Evolutionary conservation across 2,113 vertebrate species (phyloP).

Genomic region (Daphoenositta chrysoptera): DNA sequence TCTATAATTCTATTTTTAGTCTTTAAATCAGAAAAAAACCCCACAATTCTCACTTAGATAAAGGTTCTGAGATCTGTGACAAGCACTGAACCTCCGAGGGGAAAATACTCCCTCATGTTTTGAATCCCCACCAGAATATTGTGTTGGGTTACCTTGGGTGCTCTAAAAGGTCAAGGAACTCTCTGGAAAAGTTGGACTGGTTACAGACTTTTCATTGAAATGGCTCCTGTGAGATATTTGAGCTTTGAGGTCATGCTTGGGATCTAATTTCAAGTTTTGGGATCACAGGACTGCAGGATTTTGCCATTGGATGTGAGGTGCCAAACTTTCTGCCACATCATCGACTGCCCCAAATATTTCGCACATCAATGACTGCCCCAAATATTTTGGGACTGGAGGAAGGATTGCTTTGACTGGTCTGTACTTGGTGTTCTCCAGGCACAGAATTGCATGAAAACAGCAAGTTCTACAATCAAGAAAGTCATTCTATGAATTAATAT

Average conservation of each 20-base stretch:
- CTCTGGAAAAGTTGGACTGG: neutral
- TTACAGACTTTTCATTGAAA: neutral
- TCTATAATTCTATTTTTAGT: neutral
- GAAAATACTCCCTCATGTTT: neutral
- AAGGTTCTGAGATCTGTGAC: neutral
- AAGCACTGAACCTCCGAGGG: neutral
- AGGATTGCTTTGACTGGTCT: neutral
- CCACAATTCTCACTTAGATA: neutral
- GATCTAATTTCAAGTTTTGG: neutral
- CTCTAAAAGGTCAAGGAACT: neutral
- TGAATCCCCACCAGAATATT: neutral
- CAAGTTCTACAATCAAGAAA: neutral
- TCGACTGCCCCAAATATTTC: neutral
- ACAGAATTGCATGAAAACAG: neutral
- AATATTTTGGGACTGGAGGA: neutral
- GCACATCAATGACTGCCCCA: accelerated
- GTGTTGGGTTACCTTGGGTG: neutral
- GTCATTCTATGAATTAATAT: neutral
- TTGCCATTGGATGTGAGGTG: neutral
- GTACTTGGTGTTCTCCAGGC: neutral
- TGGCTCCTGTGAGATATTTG: neutral
- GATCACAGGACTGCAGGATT: neutral
- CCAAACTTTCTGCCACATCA: neutral
- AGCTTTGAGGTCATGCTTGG: neutral
- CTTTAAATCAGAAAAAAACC: neutral